A percentile compares a stretch with the other conserved stretches of the same genome.
Conservation (phyloP, 2,113 vertebrate genomes). For the Eudyptes chrysolophus region DNA sequence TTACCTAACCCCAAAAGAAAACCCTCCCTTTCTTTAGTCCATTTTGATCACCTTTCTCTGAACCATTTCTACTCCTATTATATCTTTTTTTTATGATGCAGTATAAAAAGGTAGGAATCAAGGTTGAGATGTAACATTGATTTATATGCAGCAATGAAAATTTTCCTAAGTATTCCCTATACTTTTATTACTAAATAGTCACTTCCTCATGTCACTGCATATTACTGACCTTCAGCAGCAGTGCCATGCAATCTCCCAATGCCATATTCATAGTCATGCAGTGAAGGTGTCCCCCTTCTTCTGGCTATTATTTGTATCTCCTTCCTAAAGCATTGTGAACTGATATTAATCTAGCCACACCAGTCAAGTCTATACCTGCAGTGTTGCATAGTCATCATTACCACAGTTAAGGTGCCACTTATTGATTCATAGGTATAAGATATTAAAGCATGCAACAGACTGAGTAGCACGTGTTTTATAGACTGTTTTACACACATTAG, state of each 20-base stretch:
- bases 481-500: background rate
- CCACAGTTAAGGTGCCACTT: background rate
- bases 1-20: background rate
- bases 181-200: background rate
- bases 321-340: background rate
- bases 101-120: background rate
- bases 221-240: background rate
- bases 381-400: background rate
- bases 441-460: rapidly evolving
- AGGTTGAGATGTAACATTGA: background rate
- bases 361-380: background rate
- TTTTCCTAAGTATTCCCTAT: background rate
- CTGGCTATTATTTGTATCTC: background rate
- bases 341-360: background rate
- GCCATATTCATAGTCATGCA: background rate
- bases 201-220: background rate
- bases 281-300: background rate
- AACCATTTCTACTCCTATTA: background rate
- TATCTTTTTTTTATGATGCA: background rate
- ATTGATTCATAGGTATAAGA: background rate
- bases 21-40: background rate
- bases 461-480: rapidly evolving
- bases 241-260: background rate
- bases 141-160: background rate
- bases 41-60: background rate